Evolutionary conservation across 30 jellyfish, hydroid and myxozoan genomes (phyloP).

Genomic region (Rhopilema esculentum): DNA sequence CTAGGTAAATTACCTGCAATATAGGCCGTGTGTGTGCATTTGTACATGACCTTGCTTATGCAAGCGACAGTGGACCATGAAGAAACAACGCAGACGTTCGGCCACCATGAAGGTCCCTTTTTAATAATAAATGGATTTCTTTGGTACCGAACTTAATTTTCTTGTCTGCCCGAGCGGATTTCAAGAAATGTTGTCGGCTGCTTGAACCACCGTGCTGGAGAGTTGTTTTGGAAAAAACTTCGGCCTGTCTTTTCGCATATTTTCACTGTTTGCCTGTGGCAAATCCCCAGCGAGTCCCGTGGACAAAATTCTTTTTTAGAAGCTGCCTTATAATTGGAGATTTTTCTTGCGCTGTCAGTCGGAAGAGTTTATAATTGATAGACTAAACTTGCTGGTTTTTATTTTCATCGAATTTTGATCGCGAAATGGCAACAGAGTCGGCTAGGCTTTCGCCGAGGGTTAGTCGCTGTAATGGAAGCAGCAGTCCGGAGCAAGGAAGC

Average conservation of each 20-base stretch:
- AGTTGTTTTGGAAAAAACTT: background rate
- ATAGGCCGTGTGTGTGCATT: slow-evolving; percentile 63
- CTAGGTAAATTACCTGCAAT: slow-evolving; percentile 38
- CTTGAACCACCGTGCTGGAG: background rate
- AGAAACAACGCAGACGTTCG: slow-evolving; percentile 51
- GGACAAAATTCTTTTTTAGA: background rate
- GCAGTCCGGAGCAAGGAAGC: slow-evolving; percentile 84
- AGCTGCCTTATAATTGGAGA: background rate
- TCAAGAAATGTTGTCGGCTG: slow-evolving; percentile 2
- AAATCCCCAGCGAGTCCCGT: background rate
- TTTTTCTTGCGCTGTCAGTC: background rate
- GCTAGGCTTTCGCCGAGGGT: slow-evolving; percentile 69
- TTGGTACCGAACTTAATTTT: slow-evolving; percentile 44
- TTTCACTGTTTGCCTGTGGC: slow-evolving; percentile 62
- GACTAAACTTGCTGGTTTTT: background rate
- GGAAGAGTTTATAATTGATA: background rate
- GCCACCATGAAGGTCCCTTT: slow-evolving; percentile 76
- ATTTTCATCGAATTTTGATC: background rate
- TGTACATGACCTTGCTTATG: slow-evolving; percentile 77
- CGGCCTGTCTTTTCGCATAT: background rate
- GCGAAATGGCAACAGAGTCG: slow-evolving; percentile 60
- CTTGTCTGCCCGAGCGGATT: slow-evolving; percentile 27
- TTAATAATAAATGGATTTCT: slow-evolving; percentile 62
- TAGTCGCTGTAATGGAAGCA: slow-evolving; percentile 70
- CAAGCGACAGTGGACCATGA: slow-evolving; percentile 76